Conservation (phyloP, 1,140 invertebrate genomes). For the Neodiprion virginianus region DNA sequence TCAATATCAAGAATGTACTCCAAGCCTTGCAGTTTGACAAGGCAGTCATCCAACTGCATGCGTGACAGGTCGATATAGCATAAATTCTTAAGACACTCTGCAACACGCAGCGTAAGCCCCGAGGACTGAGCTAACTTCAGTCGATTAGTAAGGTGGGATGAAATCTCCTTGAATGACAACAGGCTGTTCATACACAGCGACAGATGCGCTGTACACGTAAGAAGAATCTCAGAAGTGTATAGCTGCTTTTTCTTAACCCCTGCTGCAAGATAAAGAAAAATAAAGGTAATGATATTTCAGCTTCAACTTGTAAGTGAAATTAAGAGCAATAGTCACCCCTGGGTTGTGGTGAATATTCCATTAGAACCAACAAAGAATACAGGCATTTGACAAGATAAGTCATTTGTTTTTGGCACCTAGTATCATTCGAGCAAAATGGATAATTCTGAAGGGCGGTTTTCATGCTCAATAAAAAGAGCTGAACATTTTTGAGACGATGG, state of each 20-base stretch:
- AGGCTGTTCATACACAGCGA: slow-evolving; percentile 43
- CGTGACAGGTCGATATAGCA: slow-evolving; percentile 49
- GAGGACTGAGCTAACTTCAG: slow-evolving; percentile 44
- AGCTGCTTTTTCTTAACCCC: slow-evolving; percentile 21
- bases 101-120: slow-evolving; percentile 43
- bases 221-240: slow-evolving; percentile 35
- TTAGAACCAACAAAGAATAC: slow-evolving; percentile 39
- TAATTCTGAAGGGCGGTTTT: slow-evolving; percentile 41
- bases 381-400: slow-evolving; percentile 42
- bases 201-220: slow-evolving; percentile 35
- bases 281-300: too few species aligned
- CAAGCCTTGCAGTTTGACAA: slow-evolving; percentile 48
- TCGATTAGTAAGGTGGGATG: slow-evolving; percentile 39
- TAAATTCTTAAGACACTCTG: slow-evolving; percentile 45
- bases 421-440: slow-evolving; percentile 30
- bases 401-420: slow-evolving; percentile 29
- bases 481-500: slow-evolving; percentile 27
- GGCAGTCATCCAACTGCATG: slow-evolving; percentile 42
- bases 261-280: not conserved
- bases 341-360: slow-evolving; percentile 23
- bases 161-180: slow-evolving; percentile 44
- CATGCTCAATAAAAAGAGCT: slow-evolving; percentile 38
- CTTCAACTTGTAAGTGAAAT: not conserved
- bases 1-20: slow-evolving; percentile 52
- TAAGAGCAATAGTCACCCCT: slow-evolving; percentile 34